A percentile compares a stretch with the other conserved stretches of the same genome.
Conservation (phyloP, 1,140 invertebrate genomes). For the Lutraria rhynchaena region DNA sequence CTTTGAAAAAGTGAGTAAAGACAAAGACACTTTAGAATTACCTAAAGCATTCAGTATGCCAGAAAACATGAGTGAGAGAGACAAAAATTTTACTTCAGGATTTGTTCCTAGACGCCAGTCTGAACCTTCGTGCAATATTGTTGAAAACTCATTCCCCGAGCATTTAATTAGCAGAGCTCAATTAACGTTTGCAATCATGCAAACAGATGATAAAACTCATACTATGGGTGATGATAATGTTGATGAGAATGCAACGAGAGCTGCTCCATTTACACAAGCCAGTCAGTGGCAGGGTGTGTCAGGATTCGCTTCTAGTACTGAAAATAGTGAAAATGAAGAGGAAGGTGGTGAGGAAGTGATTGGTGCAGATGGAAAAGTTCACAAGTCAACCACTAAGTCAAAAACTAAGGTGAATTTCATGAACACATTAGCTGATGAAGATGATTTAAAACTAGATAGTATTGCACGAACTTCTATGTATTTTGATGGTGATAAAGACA, state of each 20-base stretch:
- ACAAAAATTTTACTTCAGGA: conserved; percentile 40
- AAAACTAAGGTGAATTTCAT: conserved; percentile 62
- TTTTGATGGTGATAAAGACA: conserved; percentile 68
- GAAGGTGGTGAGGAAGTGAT: conserved; percentile 64
- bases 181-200: conserved; percentile 76
- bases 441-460: conserved; percentile 76
- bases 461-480: conserved; percentile 73
- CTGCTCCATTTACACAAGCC: conserved; percentile 80
- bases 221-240: conserved; percentile 76
- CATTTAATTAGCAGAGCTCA: conserved; percentile 71
- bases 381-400: conserved; percentile 59
- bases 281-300: conserved; percentile 79
- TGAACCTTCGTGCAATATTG: conserved; percentile 66
- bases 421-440: conserved; percentile 77
- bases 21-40: conserved; percentile 42
- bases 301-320: conserved; percentile 76
- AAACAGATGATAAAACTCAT: conserved; percentile 78
- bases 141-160: conserved; percentile 62
- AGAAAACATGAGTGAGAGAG: conserved; percentile 56
- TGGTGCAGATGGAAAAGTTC: conserved; percentile 63
- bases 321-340: conserved; percentile 75
- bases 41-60: conserved; percentile 57
- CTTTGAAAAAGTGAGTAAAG: conserved; percentile 50
- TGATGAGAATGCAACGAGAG: conserved; percentile 80
- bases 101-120: conserved; percentile 57